Percentiles rank a stretch among this genome's conserved stretches.
Conservation (phyloP, 2,113 vertebrate species). For the Daubentonia madagascariensis region DNA sequence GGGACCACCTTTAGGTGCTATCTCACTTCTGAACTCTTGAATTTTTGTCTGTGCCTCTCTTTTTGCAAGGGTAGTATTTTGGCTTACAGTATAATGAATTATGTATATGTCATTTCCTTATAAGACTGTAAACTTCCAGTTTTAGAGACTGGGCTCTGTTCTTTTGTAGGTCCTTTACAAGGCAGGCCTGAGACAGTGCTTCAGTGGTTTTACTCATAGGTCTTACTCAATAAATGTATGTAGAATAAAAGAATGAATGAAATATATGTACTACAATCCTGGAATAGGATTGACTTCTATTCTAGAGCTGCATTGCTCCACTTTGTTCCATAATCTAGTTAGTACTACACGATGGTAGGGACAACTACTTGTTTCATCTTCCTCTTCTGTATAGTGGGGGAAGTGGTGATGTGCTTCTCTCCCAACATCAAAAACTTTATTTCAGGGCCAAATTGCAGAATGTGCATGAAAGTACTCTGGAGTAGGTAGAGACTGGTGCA, state of each 20-base stretch:
- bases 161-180: background rate
- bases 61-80: background rate
- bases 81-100: background rate
- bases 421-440: background rate
- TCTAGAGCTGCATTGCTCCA: background rate
- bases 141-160: background rate
- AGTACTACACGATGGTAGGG: background rate
- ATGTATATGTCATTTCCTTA: background rate
- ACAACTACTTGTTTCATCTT: background rate
- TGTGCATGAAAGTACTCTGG: background rate
- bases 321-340: background rate
- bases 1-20: background rate
- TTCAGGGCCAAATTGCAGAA: background rate
- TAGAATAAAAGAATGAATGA: background rate
- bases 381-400: background rate
- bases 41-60: background rate
- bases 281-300: background rate
- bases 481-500: background rate
- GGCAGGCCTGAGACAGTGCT: background rate
- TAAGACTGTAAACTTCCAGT: background rate
- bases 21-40: background rate
- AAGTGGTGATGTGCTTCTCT: background rate
- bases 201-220: background rate
- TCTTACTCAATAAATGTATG: background rate
- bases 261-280: background rate